Evolutionary conservation across 1,140 invertebrate genomes (phyloP).

Genomic region (Ceratitis capitata): DNA sequence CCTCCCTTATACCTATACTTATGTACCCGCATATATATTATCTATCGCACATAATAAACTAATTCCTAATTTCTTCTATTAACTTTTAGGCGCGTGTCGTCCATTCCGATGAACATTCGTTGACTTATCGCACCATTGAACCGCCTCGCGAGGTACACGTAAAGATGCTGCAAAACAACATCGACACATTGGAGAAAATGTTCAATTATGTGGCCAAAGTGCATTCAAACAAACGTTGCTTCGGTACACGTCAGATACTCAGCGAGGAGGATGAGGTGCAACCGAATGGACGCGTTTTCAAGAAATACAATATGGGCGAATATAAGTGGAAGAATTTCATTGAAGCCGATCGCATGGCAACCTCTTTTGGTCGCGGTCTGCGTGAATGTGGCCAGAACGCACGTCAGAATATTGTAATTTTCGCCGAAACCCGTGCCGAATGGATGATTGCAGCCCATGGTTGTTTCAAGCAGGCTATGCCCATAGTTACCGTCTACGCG

Average conservation of each 20-base stretch:
- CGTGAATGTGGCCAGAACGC: conserved; percentile 73
- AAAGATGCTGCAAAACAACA: conserved; percentile 77
- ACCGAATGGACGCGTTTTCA: conserved; percentile 93
- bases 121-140: conserved; percentile 79
- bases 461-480: conserved; percentile 91
- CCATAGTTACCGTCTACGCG: conserved; percentile 96
- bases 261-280: conserved; percentile 94
- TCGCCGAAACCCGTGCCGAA: conserved; percentile 96
- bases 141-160: conserved; percentile 75
- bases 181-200: conserved; percentile 89
- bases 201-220: conserved; percentile 79
- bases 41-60: not conserved
- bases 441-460: conserved; percentile 96
- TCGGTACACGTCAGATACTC: conserved; percentile 91
- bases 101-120: conserved; percentile 63
- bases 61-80: conserved; percentile 3
- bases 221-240: conserved; percentile 78
- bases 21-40: too few species aligned
- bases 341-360: conserved; percentile 80
- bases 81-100: conserved; percentile 58
- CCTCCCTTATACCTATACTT: not conserved
- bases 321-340: conserved; percentile 91
- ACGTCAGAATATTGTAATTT: conserved; percentile 85
- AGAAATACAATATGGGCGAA: conserved; percentile 95
- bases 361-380: conserved; percentile 82